Percentiles rank a stretch among this genome's conserved stretches.
Evolutionary conservation across 2,797 vertebrate species (phyloP).

Genomic region (Notolepis coatsorum): DNA sequence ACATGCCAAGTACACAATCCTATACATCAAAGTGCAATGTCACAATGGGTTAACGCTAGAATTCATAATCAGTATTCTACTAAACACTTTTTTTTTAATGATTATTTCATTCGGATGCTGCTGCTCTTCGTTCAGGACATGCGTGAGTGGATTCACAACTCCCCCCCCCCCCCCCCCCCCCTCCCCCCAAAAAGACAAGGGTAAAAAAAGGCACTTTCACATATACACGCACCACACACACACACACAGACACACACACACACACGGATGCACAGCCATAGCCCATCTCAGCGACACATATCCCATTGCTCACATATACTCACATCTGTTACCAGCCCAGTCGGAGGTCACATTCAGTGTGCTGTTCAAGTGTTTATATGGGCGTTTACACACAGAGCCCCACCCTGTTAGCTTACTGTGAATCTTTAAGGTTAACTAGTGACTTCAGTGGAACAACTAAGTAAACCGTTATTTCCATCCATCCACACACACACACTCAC

Average conservation of each 20-base stretch:
- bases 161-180: too few relatives aligned
- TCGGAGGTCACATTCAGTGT: slow-evolving; percentile 78
- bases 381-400: slow-evolving; percentile 67
- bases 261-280: slow-evolving; percentile 38
- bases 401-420: slow-evolving; percentile 80
- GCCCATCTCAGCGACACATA: slow-evolving; percentile 32
- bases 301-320: slow-evolving; percentile 29
- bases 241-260: slow-evolving; percentile 13
- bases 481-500: too few relatives aligned
- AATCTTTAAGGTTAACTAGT: slow-evolving; percentile 79
- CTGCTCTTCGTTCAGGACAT: slow-evolving; percentile 76
- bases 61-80: slow-evolving; percentile 70
- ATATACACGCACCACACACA: slow-evolving; percentile 49
- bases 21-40: slow-evolving; percentile 99
- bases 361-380: slow-evolving; percentile 79
- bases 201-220: slow-evolving; percentile 95
- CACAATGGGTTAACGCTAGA: slow-evolving; percentile 94
- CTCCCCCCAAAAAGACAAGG: slow-evolving; percentile 73
- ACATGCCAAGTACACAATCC: slow-evolving; percentile 98
- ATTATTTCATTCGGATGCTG: slow-evolving; percentile 81
- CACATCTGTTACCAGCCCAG: slow-evolving; percentile 49
- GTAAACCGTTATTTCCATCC: slow-evolving; percentile 45
- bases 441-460: slow-evolving; percentile 75
- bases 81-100: slow-evolving; percentile 77
- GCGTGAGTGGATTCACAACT: slow-evolving; percentile 81